A percentile compares a stretch with the other conserved stretches of the same genome.
phyloP scores from a whole-genome alignment of 2,113 vertebrate genomes.

The Lota lota region DNA sequence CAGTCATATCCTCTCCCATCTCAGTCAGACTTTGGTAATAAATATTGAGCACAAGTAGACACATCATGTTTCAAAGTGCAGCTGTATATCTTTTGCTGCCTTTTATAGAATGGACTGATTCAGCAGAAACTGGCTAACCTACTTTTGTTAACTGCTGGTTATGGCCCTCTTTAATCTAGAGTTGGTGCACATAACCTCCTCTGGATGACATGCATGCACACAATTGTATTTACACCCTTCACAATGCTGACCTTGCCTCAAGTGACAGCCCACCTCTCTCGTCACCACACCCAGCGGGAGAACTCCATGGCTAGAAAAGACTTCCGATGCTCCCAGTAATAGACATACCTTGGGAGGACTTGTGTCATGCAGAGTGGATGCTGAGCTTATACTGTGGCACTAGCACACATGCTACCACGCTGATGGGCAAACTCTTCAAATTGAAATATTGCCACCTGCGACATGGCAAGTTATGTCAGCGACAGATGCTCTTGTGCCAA shows the following conservation, averaged over 20 bases:
- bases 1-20: not conserved
- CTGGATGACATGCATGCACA: slow-evolving; percentile 9
- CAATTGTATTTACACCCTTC: slow-evolving; percentile 15
- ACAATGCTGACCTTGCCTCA: slow-evolving; percentile 54
- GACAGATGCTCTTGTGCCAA: too few species aligned
- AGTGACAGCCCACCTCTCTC: slow-evolving; percentile 48
- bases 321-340: slow-evolving; percentile 21
- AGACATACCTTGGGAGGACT: too few species aligned
- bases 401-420: not conserved
- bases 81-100: not conserved
- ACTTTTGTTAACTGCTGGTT: not conserved
- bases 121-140: not conserved
- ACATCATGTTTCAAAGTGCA: not conserved
- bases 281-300: slow-evolving; percentile 27
- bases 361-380: not conserved
- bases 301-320: slow-evolving; percentile 34
- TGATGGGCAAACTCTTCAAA: not conserved
- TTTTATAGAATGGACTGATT: not conserved
- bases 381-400: not conserved
- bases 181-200: not conserved
- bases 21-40: not conserved
- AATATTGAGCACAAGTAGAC: not conserved
- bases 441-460: too few species aligned
- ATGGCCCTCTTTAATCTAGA: not conserved
- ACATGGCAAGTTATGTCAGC: too few species aligned